A percentile compares a stretch with the other conserved stretches of the same genome.
phyloP scores from a whole-genome alignment of 2,113 vertebrate genomes.

The Atlantisia rogersi region DNA sequence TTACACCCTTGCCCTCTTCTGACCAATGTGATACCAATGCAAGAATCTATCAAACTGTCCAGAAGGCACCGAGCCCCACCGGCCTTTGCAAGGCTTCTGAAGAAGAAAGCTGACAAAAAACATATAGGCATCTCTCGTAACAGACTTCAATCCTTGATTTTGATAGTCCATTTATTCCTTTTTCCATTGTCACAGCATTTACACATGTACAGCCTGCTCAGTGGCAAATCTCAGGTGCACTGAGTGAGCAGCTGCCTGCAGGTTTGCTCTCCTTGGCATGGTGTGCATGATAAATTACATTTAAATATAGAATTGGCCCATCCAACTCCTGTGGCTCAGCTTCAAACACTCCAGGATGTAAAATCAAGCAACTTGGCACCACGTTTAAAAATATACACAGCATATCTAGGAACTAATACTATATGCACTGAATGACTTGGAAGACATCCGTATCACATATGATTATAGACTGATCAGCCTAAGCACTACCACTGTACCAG shows the following conservation, averaged over 20 bases:
- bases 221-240: slow-evolving; percentile 23
- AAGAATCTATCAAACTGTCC: background rate
- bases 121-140: background rate
- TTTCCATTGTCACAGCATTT: slow-evolving; percentile 32
- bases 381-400: slow-evolving; percentile 37
- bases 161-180: slow-evolving; percentile 57
- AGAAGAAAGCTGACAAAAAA: background rate
- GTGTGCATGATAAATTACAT: slow-evolving; percentile 5
- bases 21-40: background rate
- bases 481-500: background rate
- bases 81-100: background rate
- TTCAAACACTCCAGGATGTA: slow-evolving; percentile 3
- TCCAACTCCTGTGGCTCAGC: slow-evolving; percentile 35
- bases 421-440: background rate
- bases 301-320: slow-evolving; percentile 61
- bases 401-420: slow-evolving; percentile 3
- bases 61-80: background rate
- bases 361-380: slow-evolving; percentile 46
- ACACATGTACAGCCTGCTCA: background rate
- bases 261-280: slow-evolving; percentile 35
- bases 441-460: slow-evolving; percentile 12
- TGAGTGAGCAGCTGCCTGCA: slow-evolving; percentile 6
- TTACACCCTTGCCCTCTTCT: background rate
- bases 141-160: background rate
- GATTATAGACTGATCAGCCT: background rate